Base-by-base conservation (phyloP, 2,797 vertebrate genomes). In the Columba guinea region DNA sequence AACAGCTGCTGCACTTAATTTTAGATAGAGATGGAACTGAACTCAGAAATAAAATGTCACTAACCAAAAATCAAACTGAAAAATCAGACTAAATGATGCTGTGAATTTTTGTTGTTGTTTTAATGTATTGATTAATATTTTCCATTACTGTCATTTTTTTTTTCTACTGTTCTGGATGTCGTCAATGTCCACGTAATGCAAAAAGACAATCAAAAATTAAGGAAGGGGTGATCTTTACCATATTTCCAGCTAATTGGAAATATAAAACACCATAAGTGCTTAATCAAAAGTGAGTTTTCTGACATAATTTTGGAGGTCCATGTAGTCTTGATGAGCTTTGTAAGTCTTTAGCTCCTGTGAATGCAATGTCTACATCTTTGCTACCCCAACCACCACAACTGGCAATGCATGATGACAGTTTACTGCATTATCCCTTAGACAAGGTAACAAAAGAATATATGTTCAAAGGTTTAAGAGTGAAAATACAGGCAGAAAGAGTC, bases 121-220 rank as follows among this genome's bases (percentile, higher is more conserved):
- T 49, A 84, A 37, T 0, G 10, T 28, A 51, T 0, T n/a, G 21
- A 27, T 5, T 53, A 20, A 35, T 80, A 55, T 37, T 88, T 82
- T 53, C 34, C 20, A 11, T 14, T 46, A 11, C 13, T 90, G 34
- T 44, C 4, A 21, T 23, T 87, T 53, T 19, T 58, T 5, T 58
- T 5, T 23, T 62, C 27, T 49, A 6, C 32, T 44, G 5, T 56
- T 84, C 22, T 49, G 59, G 39, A 32, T 12, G 13, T 23, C 41
- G 32, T 28, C 49, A 39, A 10, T 3, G 8, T 4, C 37, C 24
- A 21, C 0, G 0, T 4, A 49, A 34, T 2, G 3, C 22, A 16
- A 34, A 62, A 65, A 64, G 3, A 1, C 13, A 53, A 44, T 6
- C 12, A 4, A 55, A 58, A 77, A 58, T 58, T 18, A 65, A 65